phyloP scores from a whole-genome alignment of 1,140 invertebrate species.

The Marisa cornuarietis region DNA sequence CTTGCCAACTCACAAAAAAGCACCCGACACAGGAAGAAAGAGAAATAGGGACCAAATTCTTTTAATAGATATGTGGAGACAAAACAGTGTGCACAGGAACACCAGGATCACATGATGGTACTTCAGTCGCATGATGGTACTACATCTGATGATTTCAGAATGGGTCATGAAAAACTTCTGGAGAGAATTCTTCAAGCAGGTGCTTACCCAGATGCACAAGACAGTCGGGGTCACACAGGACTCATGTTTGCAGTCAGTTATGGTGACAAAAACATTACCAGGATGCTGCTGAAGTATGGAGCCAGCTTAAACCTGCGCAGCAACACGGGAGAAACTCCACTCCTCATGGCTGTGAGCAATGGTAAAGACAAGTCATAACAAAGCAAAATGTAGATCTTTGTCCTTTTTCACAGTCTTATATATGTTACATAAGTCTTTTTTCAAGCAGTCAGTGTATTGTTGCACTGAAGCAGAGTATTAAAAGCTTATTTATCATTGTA shows the following conservation, averaged over 20 bases:
- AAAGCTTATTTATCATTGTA: too few relatives aligned
- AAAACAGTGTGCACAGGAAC: too few relatives aligned
- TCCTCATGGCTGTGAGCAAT: slow-evolving; percentile 53
- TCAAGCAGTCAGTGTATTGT: background rate
- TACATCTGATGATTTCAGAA: background rate
- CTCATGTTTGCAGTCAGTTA: slow-evolving; percentile 37
- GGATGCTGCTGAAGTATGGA: slow-evolving; percentile 34
- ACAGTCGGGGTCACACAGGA: slow-evolving; percentile 45
- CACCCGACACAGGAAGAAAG: too few relatives aligned
- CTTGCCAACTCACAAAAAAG: too few relatives aligned
- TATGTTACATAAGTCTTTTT: background rate
- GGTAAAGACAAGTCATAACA: slow-evolving; percentile 30
- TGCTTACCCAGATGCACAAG: slow-evolving; percentile 52
- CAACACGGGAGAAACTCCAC: slow-evolving; percentile 33
- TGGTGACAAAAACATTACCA: slow-evolving; percentile 35
- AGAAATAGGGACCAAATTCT: too few relatives aligned
- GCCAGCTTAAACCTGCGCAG: slow-evolving; percentile 43
- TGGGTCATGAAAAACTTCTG: slow-evolving; percentile 38
- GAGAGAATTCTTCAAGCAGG: slow-evolving; percentile 48
- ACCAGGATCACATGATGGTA: too few relatives aligned
- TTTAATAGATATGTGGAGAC: too few relatives aligned
- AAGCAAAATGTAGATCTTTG: background rate
- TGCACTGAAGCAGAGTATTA: background rate
- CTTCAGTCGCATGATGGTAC: too few relatives aligned
- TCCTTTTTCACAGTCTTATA: background rate